A percentile compares a stretch with the other conserved stretches of the same genome.
These are phyloP conservation scores for Lycia hirtaria DNA, from an alignment of 2,888 invertebrate species.

Conservation along the genomic window DNA sequence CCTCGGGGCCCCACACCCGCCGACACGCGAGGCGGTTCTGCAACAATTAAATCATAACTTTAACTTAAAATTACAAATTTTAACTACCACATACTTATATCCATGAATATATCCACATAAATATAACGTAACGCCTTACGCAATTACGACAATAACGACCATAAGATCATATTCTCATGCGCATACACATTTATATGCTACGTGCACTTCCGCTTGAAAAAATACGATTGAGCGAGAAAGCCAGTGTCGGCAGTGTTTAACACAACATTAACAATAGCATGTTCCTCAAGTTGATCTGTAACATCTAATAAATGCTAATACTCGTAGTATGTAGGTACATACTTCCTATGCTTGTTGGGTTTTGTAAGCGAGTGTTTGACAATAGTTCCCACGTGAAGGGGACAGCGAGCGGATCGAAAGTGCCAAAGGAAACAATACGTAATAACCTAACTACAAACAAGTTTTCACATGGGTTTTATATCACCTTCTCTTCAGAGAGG, in stretches of 20 bases:
- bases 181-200: constrained; percentile 17
- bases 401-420: constrained; percentile 24
- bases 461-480: constrained; percentile 27
- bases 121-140: constrained; percentile 20
- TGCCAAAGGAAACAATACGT: constrained; percentile 26
- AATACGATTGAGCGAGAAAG: constrained; percentile 19
- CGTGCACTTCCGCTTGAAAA: constrained; percentile 20
- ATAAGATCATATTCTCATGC: constrained; percentile 17
- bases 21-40: constrained; percentile 77
- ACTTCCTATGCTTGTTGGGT: constrained; percentile 31
- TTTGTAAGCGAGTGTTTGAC: constrained; percentile 14
- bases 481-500: constrained; percentile 9
- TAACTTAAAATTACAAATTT: constrained; percentile 14
- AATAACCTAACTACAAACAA: constrained; percentile 23
- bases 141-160: constrained; percentile 20
- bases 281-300: constrained; percentile 28
- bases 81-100: constrained; percentile 11
- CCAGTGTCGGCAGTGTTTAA: constrained; percentile 4
- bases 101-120: constrained; percentile 17
- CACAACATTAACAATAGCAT: constrained; percentile 12
- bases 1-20: constrained; percentile 74
- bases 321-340: constrained; percentile 19
- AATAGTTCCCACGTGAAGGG: constrained; percentile 34
- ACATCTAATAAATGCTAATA: constrained; percentile 31
- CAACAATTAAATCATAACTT: constrained; percentile 33